These are phyloP conservation scores for Leptinotarsa undecemlineata DNA, from an alignment of 1,140 invertebrate genomes.

Conservation along the genomic window DNA sequence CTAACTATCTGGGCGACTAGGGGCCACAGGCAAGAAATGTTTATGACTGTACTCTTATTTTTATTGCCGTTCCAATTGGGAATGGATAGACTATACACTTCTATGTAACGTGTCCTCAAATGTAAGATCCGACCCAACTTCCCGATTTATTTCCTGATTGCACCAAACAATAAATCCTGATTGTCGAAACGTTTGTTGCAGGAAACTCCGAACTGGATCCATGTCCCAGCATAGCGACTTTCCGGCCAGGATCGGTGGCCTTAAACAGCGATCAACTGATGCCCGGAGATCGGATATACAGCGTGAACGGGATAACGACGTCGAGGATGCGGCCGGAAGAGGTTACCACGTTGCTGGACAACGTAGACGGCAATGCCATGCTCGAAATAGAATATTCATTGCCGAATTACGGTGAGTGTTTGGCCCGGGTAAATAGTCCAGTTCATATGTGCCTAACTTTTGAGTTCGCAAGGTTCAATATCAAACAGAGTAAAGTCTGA, in stretches of 20 bases:
- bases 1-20: too few relatives aligned
- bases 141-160: not conserved
- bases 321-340: conserved; percentile 77
- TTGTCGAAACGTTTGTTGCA: not conserved
- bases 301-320: conserved; percentile 80
- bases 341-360: conserved; percentile 75
- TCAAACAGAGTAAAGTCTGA: too few relatives aligned
- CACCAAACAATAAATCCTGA: conserved; percentile 8
- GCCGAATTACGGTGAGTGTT: conserved; percentile 70
- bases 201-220: conserved; percentile 63
- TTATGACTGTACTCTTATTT: too few relatives aligned
- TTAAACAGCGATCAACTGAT: conserved; percentile 65
- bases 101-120: too few relatives aligned
- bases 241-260: conserved; percentile 65
- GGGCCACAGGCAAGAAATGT: too few relatives aligned
- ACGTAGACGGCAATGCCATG: conserved; percentile 71
- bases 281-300: conserved; percentile 77
- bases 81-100: too few relatives aligned
- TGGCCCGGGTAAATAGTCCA: not conserved
- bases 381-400: conserved; percentile 84
- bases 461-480: too few relatives aligned
- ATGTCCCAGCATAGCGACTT: conserved; percentile 61
- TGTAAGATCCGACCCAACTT: not conserved
- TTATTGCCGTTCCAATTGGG: too few relatives aligned
- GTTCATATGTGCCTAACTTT: too few relatives aligned